Evolutionary conservation across 2,888 invertebrate species (phyloP), one percentile per base, ranked within the genome.

Genomic region (Oligia strigilis): DNA sequence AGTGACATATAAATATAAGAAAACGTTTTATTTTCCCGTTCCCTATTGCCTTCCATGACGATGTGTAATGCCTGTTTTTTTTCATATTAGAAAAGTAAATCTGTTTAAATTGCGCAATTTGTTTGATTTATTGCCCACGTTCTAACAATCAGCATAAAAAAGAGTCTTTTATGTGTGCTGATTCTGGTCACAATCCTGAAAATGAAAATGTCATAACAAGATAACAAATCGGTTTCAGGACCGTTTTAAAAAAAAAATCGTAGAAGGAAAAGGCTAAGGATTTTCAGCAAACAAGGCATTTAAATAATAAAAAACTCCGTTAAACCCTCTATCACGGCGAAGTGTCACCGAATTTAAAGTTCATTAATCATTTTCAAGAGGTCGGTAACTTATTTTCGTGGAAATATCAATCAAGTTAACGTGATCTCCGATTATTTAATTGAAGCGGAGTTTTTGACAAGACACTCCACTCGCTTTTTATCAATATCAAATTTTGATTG

Each of bases 381-480:
- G 60, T 78, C 80, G 72, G 83, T 80, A 88, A 83, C 87, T 90
- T 88, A 88, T 90, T 86, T 88, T 85, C 77, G 75, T 69, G 75
- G 77, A 81, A 81, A 83, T 90, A 90, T 91, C 90, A 88, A 90
- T 90, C 91, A 90, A 91, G 83, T 87, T 87, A 89, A 83, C 86
- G 83, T 82, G 79, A 83, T 77, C 84, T 66, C 84, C 87, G 90
- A 89, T 91, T 90, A 89, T 91, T 89, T 91, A 89, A 91, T 89
- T 89, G 89, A 78, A 84, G 87, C 89, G 85, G 82, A 86, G 87
- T 86, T 89, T 90, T 88, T 84, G 87, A 89, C 90, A 88, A 89
- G 90, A 87, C 81, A 83, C 87, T 87, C 78, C 80, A 78, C 83
- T 82, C 78, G 75, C 80, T 84, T 85, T 89, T 91, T 88, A 87